Base-by-base conservation (phyloP, 1,140 invertebrate species). In the Caenorhabditis briggsae region DNA sequence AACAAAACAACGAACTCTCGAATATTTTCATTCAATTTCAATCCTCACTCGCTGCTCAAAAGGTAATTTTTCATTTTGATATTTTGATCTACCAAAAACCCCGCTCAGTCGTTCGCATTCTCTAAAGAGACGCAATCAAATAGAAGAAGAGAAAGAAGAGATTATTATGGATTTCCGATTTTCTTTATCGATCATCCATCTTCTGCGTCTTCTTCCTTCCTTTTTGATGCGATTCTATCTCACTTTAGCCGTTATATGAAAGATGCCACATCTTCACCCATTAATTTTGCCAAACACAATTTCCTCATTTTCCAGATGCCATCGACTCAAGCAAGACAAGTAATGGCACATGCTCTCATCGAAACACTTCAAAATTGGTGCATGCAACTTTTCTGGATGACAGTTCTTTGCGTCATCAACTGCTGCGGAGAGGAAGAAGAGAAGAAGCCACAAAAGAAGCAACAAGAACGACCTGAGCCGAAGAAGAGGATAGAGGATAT, bases 351-450 rank as follows among this genome's bases (percentile, higher is more conserved):
- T 58, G 82, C 82, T 20, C 33, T 83, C 7, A 83, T 83, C 12
- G 55, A 58, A 46, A 58, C 55, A 58, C 82, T 83, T 48, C 82
- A 83, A 11, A 83, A 64, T 18, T 83, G 82, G 82, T 83, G 82
- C 82, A 64, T 83, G 55, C 82, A 83, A 59, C 82, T 83, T n/a
- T 83, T 83, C 55, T 83, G 82, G 82, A 83, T 83, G 82, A 83
- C 82, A 83, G 82, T 83, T 20, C 23, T 83, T 9, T 83, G 82
- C 20, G 82, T 83, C 43, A 83, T 83, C 33, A 64, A 64, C 46
- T 58, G 55, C 33, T 58, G 55, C 18, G 82, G 53, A 20, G 82
- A 83, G 16, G 82, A 83, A 59, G 58, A 83, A 3, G 70, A 78
- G 43, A 78, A 78, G 46, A 78, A 78, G 53, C 6, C 46, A 14